Evolutionary conservation across 2,797 vertebrate genomes (phyloP), one percentile per base, ranked within the genome.

Genomic region (Alcedo atthis): DNA sequence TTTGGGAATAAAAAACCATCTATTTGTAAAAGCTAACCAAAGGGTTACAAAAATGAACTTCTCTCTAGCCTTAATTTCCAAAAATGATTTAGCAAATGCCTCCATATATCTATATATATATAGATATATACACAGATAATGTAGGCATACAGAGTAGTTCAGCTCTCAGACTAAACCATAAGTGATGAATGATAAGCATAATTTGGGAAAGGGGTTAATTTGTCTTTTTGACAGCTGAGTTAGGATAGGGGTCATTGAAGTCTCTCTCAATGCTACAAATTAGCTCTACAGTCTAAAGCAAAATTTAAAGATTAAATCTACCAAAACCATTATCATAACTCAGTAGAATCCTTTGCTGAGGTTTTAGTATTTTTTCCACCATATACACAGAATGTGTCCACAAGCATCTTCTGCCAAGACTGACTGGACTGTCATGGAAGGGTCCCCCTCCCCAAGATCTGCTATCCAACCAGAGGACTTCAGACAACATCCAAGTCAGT

Each of bases 131-230:
- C 26, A 61, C 55, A 95, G 80, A 24, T 68, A 87, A 42, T 0
- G 59, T 78, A 93, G 81, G 81, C 87, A 97, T 37, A 94, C 84
- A 87, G 69, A 85, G 46, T 33, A 76, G 55, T 30, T 73, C 54
- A 87, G 64, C 80, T 81, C 86, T 93, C 85, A 85, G 88, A 93
- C 87, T 91, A 87, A 93, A 92, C 62, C 83, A 94, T 69, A 89
- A 94, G 83, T 93, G 96, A 97, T 96, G 88, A 97, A 97, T 93
- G 95, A 96, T 95, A 97, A 96, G 90, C 96, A 90, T 95, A 81
- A 93, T 95, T 92, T 96, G 95, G 83, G 75, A 92, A 96, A 95
- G 74, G 90, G 67, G 74, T 92, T 83, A 87, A 97, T 97, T 94
- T 95, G 75, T 97, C 97, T 96, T 97, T 95, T 66, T 96, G 97